Percentiles rank a stretch among this genome's conserved stretches.
These are phyloP conservation scores for Callipepla squamata DNA, from an alignment of 2,113 vertebrate species.

Conservation along the genomic window DNA sequence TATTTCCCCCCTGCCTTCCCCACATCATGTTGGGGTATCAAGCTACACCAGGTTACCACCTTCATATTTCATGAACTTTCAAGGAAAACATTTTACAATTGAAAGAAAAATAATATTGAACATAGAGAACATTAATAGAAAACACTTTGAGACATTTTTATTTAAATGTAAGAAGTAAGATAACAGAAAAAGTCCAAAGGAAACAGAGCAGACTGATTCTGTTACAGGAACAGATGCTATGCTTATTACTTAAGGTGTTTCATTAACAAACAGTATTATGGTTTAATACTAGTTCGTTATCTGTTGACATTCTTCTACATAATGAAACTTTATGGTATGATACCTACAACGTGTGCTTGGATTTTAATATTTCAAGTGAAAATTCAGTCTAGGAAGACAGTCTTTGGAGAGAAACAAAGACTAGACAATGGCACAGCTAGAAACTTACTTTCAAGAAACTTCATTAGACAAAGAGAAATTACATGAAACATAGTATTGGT, in stretches of 20 bases:
- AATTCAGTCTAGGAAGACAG: not conserved
- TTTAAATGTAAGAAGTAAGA: not conserved
- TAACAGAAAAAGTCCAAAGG: not conserved
- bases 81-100: not conserved
- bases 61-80: not conserved
- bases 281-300: not conserved
- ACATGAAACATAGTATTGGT: not conserved
- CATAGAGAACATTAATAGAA: not conserved
- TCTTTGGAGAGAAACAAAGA: not conserved
- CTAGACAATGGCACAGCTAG: not conserved
- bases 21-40: not conserved
- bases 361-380: not conserved
- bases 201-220: not conserved
- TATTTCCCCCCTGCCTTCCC: not conserved
- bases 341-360: fast-evolving
- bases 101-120: not conserved
- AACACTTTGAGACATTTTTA: not conserved
- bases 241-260: not conserved
- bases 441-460: not conserved
- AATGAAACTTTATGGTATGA: not conserved
- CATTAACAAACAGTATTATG: not conserved
- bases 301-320: not conserved
- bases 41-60: not conserved
- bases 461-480: not conserved
- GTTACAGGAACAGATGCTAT: not conserved